A percentile compares a stretch with the other conserved stretches of the same genome.
Evolutionary conservation across 2,888 invertebrate genomes (phyloP).

Genomic region (Onchidella celtica): DNA sequence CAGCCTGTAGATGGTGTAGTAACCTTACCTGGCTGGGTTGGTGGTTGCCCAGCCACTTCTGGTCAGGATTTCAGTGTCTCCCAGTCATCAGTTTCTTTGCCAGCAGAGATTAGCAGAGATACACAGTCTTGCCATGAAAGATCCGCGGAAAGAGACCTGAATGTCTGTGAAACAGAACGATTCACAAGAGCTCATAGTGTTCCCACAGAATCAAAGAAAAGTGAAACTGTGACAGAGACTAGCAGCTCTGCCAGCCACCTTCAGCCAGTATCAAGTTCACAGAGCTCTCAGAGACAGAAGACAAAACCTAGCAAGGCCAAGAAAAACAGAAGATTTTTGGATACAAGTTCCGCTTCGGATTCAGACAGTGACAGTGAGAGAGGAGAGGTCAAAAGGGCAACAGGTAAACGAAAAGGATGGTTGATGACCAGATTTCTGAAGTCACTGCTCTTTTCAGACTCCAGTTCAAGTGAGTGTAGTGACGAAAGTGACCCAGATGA

Average conservation of each 20-base stretch:
- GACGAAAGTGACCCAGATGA: constrained; percentile 11
- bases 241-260: not conserved
- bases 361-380: not conserved
- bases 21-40: not conserved
- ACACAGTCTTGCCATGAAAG: not conserved
- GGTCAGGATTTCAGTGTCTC: not conserved
- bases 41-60: not conserved
- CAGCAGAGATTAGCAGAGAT: not conserved
- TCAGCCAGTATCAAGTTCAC: not conserved
- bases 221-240: not conserved
- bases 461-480: constrained; percentile 38
- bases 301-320: not conserved
- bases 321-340: not conserved
- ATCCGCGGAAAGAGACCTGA: not conserved
- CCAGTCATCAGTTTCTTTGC: not conserved
- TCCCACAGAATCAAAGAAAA: constrained; percentile 3
- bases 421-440: constrained; percentile 44
- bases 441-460: constrained; percentile 39
- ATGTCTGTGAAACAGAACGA: not conserved
- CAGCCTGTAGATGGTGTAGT: not conserved
- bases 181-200: constrained; percentile 25
- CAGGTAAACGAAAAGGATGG: constrained; percentile 32
- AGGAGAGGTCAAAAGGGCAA: not conserved
- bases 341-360: constrained; percentile 7
- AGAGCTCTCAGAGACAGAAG: not conserved